phyloP scores from a whole-genome alignment of 2,888 invertebrate species.

The Thysanoteuthis rhombus region DNA sequence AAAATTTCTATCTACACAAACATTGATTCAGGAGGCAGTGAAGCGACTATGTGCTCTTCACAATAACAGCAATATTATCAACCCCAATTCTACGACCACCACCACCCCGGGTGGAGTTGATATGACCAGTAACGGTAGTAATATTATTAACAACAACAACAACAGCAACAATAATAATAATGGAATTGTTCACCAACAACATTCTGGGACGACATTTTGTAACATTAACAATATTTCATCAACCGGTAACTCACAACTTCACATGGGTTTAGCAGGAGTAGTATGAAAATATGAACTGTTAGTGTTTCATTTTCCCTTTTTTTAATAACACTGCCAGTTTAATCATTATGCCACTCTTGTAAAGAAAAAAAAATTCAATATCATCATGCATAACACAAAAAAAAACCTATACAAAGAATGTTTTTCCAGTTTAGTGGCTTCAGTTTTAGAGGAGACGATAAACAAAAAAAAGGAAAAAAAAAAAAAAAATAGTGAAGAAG shows the following conservation, averaged over 20 bases:
- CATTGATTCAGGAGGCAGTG: slow-evolving; percentile 17
- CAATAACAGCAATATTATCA: neutral
- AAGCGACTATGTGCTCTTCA: neutral
- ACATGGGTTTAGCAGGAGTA: neutral
- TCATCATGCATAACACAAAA: no score
- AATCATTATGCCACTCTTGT: neutral
- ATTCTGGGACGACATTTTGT: neutral
- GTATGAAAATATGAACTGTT: neutral
- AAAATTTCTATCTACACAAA: slow-evolving; percentile 19
- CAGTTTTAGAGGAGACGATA: neutral
- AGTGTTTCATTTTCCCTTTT: neutral
- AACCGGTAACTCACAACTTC: neutral
- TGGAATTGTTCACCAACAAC: neutral
- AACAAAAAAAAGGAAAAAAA: neutral
- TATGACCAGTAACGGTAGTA: neutral
- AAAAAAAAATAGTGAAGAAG: neutral
- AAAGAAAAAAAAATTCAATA: no score
- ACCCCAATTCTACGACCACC: neutral
- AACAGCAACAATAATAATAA: neutral
- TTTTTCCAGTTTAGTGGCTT: neutral
- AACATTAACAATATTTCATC: neutral
- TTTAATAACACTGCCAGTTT: slow-evolving; percentile 12
- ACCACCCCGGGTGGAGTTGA: neutral
- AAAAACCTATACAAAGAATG: neutral
- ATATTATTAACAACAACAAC: neutral